Conservation (phyloP, 2,888 invertebrate genomes). For the Parapristionchus giblindavisi region DNA sequence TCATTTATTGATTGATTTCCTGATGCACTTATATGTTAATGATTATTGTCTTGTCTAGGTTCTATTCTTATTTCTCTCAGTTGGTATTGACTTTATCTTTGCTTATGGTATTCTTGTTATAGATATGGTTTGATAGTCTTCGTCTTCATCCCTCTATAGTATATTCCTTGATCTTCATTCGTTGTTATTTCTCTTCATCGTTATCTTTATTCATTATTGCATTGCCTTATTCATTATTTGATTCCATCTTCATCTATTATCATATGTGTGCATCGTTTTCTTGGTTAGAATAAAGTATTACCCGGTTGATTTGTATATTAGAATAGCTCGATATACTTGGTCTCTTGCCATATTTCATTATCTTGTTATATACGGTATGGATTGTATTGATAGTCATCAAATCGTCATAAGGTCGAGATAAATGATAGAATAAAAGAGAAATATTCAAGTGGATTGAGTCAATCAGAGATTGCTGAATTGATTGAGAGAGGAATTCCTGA, state of each 20-base stretch:
- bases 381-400: too few species aligned
- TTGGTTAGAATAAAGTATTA: slow-evolving; percentile 21
- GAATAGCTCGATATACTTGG: too few species aligned
- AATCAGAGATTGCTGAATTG: slow-evolving; percentile 30
- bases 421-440: background rate
- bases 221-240: slow-evolving; percentile 7
- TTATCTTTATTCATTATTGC: slow-evolving; percentile 11
- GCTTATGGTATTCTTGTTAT: too few species aligned
- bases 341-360: too few species aligned
- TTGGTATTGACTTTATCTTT: too few species aligned
- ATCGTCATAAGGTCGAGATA: background rate
- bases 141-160: slow-evolving; percentile 1
- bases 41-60: background rate
- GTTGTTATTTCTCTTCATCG: background rate
- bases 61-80: too few species aligned
- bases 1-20: background rate
- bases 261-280: too few species aligned
- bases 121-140: slow-evolving; percentile 5
- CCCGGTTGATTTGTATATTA: too few species aligned
- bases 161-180: background rate
- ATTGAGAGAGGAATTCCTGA: slow-evolving; percentile 42
- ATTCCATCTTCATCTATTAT: background rate
- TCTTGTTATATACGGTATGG: too few species aligned
- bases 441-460: too few species aligned
- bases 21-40: background rate